Percentiles rank a stretch among this genome's conserved stretches.
Conservation (phyloP, 2,888 invertebrate genomes). For the Chrysina gloriosa region DNA sequence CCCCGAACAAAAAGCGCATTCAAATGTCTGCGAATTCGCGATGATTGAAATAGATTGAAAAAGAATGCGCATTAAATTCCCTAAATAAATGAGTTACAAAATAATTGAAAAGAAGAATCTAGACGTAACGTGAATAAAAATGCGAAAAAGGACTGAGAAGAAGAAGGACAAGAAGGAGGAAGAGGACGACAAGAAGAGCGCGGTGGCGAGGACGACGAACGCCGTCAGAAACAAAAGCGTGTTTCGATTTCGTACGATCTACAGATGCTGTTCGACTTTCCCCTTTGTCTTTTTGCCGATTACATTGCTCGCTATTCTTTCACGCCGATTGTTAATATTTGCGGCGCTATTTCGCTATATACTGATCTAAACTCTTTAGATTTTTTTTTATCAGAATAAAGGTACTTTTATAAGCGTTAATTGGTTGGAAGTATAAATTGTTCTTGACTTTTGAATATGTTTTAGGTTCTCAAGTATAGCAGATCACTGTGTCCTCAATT, state of each 20-base stretch:
- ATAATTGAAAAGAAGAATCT: constrained; percentile 49
- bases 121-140: constrained; percentile 43
- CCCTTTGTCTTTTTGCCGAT: neutral
- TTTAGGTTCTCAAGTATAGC: too few relatives aligned
- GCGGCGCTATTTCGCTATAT: constrained; percentile 2
- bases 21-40: constrained; percentile 48
- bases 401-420: too few relatives aligned
- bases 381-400: too few relatives aligned
- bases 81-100: constrained; percentile 50
- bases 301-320: neutral
- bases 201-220: neutral
- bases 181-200: neutral
- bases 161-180: constrained; percentile 16
- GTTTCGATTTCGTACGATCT: neutral
- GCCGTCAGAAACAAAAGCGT: constrained; percentile 5
- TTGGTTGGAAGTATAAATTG: too few relatives aligned
- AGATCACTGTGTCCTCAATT: too few relatives aligned
- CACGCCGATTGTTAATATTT: neutral
- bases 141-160: constrained; percentile 31
- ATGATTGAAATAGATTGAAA: constrained; percentile 51
- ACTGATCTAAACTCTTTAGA: too few relatives aligned
- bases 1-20: constrained; percentile 45
- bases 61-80: constrained; percentile 51
- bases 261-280: neutral
- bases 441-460: too few relatives aligned